Percentiles rank a stretch among this genome's conserved stretches.
Conservation (phyloP, 2,888 invertebrate species). For the Cephalotes varians region DNA sequence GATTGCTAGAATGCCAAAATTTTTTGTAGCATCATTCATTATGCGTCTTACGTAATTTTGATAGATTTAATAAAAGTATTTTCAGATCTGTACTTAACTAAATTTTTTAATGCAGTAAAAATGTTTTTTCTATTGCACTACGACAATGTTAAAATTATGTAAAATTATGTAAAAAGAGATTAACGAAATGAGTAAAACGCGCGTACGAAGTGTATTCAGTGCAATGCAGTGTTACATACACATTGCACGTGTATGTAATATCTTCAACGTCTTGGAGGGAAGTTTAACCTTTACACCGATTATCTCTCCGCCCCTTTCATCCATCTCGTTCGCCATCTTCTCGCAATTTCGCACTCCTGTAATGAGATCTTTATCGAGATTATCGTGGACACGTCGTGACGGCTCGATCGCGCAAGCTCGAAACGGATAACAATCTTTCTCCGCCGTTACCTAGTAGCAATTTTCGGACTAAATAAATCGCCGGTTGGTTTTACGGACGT, state of each 20-base stretch:
- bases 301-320: conserved; percentile 27
- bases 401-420: conserved; percentile 41
- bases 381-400: conserved; percentile 49
- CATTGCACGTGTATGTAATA: background rate
- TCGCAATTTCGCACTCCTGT: conserved; percentile 62
- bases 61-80: no score
- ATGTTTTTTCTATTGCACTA: background rate
- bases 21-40: no score
- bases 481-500: conserved; percentile 28
- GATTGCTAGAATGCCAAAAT: no score
- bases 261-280: background rate
- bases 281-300: conserved; percentile 62
- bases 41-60: no score
- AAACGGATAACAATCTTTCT: conserved; percentile 52
- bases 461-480: conserved; percentile 50
- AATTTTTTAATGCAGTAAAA: no score
- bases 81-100: no score
- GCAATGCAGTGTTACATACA: no score
- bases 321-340: conserved; percentile 12
- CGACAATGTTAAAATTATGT: background rate
- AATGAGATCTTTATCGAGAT: conserved; percentile 65
- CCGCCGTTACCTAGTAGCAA: conserved; percentile 48
- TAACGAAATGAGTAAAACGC: background rate
- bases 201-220: background rate
- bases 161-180: conserved; percentile 3